phyloP scores from a whole-genome alignment of 2,113 vertebrate species.

The Parotia lawesii region DNA sequence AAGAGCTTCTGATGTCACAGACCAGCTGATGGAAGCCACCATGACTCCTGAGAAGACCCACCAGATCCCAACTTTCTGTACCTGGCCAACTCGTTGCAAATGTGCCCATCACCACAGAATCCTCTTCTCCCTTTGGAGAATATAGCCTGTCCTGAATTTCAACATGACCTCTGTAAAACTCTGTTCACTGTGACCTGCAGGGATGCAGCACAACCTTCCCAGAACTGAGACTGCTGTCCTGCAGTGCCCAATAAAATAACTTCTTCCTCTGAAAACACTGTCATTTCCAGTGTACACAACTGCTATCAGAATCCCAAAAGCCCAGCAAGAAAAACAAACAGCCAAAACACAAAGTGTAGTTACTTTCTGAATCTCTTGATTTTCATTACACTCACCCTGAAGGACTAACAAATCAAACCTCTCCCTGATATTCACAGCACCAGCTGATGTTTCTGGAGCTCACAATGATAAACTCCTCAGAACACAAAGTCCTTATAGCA shows the following conservation, averaged over 20 bases:
- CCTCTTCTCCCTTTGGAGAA: neutral
- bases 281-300: slow-evolving; percentile 34
- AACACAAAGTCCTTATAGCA: neutral
- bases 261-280: neutral
- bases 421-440: neutral
- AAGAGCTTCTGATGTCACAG: neutral
- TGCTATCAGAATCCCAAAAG: neutral
- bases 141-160: neutral
- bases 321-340: slow-evolving; percentile 25
- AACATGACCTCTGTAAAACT: neutral
- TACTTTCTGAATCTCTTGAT: neutral
- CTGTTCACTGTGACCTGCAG: neutral
- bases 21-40: neutral
- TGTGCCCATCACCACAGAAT: neutral
- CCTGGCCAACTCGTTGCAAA: neutral
- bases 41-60: neutral
- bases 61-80: neutral
- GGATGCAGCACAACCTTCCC: neutral
- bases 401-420: neutral
- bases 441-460: neutral
- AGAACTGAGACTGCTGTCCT: neutral
- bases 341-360: neutral
- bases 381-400: neutral
- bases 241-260: neutral
- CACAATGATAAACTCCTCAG: neutral